These are phyloP conservation scores for Ellobius talpinus DNA, from an alignment of 2,113 vertebrate genomes.

Conservation along the genomic window DNA sequence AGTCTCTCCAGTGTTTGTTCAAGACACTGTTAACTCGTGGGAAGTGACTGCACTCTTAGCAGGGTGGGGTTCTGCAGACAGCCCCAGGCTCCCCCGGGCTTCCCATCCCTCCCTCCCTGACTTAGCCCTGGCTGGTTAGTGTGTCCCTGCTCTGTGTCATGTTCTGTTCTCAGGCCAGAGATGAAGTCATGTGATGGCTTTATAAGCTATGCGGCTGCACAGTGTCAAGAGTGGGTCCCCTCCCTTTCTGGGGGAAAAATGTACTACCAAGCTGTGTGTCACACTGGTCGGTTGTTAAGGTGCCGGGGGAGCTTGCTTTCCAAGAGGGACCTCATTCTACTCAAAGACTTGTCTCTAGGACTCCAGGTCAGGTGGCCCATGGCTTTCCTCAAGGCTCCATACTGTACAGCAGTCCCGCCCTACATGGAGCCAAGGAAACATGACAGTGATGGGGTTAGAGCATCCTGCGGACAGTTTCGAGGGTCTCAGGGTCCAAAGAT, in stretches of 20 bases:
- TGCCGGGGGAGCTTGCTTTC: background rate
- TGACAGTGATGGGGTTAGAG: background rate
- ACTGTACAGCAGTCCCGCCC: background rate
- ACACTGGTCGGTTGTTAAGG: background rate
- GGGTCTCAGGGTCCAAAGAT: background rate
- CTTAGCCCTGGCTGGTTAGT: background rate
- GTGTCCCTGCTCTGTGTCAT: constrained; percentile 42
- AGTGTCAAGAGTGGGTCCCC: background rate
- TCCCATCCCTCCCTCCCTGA: background rate
- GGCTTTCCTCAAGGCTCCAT: background rate
- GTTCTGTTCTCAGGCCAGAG: constrained; percentile 20
- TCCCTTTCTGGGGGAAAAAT: constrained; percentile 25
- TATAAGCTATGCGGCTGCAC: constrained; percentile 63
- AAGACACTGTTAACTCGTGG: background rate
- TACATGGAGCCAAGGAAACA: background rate
- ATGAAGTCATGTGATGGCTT: constrained; percentile 63
- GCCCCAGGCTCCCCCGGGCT: background rate
- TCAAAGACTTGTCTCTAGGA: background rate
- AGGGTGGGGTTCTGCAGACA: constrained; percentile 3
- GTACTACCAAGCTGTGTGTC: background rate
- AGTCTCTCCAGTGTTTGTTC: background rate
- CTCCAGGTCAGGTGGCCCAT: background rate
- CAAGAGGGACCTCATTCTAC: background rate
- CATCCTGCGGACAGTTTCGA: background rate
- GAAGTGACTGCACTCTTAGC: background rate